phyloP scores from a whole-genome alignment of 2,113 vertebrate species.

The Rhinolophus sinicus region DNA sequence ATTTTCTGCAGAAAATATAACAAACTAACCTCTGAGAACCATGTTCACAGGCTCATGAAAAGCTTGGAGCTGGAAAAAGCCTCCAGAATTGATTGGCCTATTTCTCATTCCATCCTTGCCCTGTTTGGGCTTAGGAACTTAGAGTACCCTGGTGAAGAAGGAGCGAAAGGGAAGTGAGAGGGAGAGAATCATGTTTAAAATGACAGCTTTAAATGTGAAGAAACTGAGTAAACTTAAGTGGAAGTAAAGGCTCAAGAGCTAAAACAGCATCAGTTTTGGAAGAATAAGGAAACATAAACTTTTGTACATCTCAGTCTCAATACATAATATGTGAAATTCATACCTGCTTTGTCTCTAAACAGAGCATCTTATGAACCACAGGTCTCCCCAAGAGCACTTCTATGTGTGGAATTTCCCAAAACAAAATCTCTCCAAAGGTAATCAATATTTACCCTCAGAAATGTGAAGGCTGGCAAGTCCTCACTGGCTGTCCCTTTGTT shows the following conservation, averaged over 20 bases:
- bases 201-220: not conserved
- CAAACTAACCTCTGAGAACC: not conserved
- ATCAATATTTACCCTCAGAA: not conserved
- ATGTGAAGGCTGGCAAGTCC: not conserved
- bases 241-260: constrained; percentile 10
- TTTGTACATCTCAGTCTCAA: not conserved
- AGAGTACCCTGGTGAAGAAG: not conserved
- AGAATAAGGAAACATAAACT: constrained; percentile 1
- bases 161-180: not conserved
- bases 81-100: not conserved
- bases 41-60: not conserved
- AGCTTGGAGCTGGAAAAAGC: not conserved
- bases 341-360: not conserved
- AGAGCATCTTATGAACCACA: not conserved
- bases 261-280: constrained; percentile 1
- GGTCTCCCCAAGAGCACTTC: not conserved
- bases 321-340: not conserved
- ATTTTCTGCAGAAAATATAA: not conserved
- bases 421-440: not conserved
- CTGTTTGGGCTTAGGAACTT: not conserved
- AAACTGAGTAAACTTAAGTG: not conserved
- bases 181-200: not conserved
- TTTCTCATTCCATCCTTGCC: not conserved
- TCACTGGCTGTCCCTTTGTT: not conserved
- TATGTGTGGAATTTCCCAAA: not conserved